Evolutionary conservation across 2,113 vertebrate species (phyloP).

Genomic region (Pantherophis guttatus): DNA sequence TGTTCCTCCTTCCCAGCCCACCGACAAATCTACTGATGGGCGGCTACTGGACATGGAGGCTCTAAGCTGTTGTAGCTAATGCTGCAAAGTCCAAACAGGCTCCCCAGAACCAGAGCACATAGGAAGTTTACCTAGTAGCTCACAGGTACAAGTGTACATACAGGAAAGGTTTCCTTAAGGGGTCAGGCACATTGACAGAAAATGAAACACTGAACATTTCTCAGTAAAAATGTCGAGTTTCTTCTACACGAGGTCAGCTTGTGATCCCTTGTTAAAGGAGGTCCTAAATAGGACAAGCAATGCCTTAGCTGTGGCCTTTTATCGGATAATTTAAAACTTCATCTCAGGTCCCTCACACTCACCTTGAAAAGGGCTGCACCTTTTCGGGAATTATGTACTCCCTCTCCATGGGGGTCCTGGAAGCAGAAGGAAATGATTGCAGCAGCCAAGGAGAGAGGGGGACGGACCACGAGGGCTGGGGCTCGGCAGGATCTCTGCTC

Average conservation of each 20-base stretch:
- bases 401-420: background rate
- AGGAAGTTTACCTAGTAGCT: background rate
- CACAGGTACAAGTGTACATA: background rate
- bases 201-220: background rate
- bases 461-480: background rate
- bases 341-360: background rate
- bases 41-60: background rate
- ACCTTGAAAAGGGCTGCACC: background rate
- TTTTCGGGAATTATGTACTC: background rate
- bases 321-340: background rate
- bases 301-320: background rate
- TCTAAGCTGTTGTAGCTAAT: background rate
- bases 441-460: background rate
- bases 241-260: background rate
- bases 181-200: too few relatives aligned
- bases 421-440: background rate
- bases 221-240: background rate
- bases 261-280: background rate
- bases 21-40: too few relatives aligned
- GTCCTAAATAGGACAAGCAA: background rate
- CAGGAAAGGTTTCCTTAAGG: background rate
- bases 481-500: background rate
- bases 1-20: background rate
- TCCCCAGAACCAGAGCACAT: background rate
- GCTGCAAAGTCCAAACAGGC: background rate